Evolutionary conservation across 2,113 vertebrate genomes (phyloP).

Genomic region (Pelusios castaneus): DNA sequence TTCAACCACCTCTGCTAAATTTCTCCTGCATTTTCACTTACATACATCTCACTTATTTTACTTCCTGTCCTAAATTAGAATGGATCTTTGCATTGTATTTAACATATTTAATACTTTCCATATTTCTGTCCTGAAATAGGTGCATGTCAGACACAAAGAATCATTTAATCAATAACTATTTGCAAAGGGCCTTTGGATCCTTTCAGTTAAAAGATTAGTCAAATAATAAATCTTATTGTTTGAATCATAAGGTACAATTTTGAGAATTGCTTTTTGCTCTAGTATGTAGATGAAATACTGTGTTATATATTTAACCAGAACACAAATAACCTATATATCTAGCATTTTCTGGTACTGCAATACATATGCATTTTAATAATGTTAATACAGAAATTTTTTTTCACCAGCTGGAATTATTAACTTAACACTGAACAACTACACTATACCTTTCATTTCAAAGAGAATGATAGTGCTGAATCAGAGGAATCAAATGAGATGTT

Average conservation of each 20-base stretch:
- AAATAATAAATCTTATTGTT: not conserved
- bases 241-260: not conserved
- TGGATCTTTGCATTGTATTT: not conserved
- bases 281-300: not conserved
- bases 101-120: not conserved
- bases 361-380: rapidly evolving
- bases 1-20: not conserved
- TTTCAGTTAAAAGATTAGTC: not conserved
- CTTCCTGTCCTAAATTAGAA: not conserved
- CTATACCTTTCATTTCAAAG: not conserved
- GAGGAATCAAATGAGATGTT: not conserved
- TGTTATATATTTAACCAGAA: not conserved
- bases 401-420: not conserved
- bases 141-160: not conserved
- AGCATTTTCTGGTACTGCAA: not conserved
- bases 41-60: not conserved
- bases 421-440: not conserved
- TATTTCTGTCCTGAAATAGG: not conserved
- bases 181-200: rapidly evolving
- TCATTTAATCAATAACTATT: not conserved
- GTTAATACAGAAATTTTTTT: not conserved
- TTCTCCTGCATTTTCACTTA: not conserved
- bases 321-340: rapidly evolving
- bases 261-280: not conserved
- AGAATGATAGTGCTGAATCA: rapidly evolving